These are phyloP conservation scores for Sycobia sp. DNA, from an alignment of 1,140 invertebrate genomes.

Conservation along the genomic window DNA sequence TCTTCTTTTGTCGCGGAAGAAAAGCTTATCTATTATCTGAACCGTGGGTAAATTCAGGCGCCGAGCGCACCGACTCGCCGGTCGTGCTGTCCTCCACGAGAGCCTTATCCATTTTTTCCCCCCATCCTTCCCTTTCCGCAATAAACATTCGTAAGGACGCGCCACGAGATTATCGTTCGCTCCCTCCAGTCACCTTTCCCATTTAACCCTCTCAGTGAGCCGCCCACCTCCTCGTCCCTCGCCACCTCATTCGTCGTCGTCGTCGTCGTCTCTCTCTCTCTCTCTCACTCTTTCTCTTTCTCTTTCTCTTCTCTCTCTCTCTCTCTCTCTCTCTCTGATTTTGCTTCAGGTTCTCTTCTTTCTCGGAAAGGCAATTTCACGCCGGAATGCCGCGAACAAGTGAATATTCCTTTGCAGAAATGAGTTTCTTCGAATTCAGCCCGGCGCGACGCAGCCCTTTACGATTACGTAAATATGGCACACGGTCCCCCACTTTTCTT, in stretches of 20 bases:
- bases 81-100: no score
- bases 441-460: constrained; percentile 11
- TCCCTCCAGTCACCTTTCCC: no score
- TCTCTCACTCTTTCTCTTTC: no score
- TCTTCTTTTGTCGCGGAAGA: no score
- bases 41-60: no score
- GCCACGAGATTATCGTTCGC: no score
- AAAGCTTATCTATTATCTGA: no score
- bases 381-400: constrained; percentile 20
- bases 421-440: constrained; percentile 27
- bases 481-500: background rate
- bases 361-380: constrained; percentile 27
- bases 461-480: constrained; percentile 22
- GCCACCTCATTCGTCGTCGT: no score
- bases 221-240: no score
- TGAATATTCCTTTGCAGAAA: constrained; percentile 28
- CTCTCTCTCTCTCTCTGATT: background rate
- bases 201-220: no score
- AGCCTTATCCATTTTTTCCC: no score
- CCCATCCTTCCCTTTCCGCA: background rate
- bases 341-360: background rate
- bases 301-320: background rate
- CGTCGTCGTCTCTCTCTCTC: background rate
- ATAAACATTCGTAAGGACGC: background rate
- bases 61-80: no score